Base-by-base conservation (phyloP, 2,797 vertebrate genomes). In the Macropodus opercularis region DNA sequence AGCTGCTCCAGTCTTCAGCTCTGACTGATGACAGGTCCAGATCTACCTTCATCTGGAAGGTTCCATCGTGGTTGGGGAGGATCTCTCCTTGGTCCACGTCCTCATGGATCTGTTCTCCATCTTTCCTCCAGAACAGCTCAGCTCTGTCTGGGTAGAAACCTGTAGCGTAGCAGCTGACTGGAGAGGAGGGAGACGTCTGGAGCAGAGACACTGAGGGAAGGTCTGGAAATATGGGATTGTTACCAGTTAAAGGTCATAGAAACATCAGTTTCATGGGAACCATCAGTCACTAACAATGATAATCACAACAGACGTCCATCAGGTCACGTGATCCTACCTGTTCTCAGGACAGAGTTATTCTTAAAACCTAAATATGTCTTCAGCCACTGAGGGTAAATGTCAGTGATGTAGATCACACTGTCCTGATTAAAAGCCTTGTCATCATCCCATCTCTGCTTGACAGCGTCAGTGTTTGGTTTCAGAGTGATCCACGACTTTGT, bases 201-300 rank as follows among this genome's bases (percentile, higher is more conserved):
- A 80, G 75, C 62, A 80, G 61, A 62, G 39, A 79, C 52, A 69
- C 61, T 22, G 47, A 58, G 36, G 75, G n/a, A n/a, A n/a, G n/a
- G n/a, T n/a, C n/a, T n/a, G n/a, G n/a, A n/a, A n/a, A n/a, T n/a
- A n/a, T n/a, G n/a, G n/a, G n/a, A n/a, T n/a, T n/a, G n/a, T n/a
- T n/a, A n/a, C n/a, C n/a, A n/a, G n/a, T n/a, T n/a, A n/a, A n/a
- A n/a, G n/a, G n/a, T n/a, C n/a, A n/a, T n/a, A n/a, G n/a, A n/a
- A n/a, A n/a, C n/a, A n/a, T n/a, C n/a, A n/a, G n/a, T n/a, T n/a
- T n/a, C n/a, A n/a, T n/a, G n/a, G n/a, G n/a, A n/a, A n/a, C n/a
- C n/a, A n/a, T n/a, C n/a, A n/a, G n/a, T n/a, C n/a, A n/a, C n/a
- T n/a, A n/a, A n/a, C n/a, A n/a, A n/a, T n/a, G n/a, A n/a, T n/a